phyloP scores from a whole-genome alignment of 1,140 invertebrate species.

The Calephelis nemesis region DNA sequence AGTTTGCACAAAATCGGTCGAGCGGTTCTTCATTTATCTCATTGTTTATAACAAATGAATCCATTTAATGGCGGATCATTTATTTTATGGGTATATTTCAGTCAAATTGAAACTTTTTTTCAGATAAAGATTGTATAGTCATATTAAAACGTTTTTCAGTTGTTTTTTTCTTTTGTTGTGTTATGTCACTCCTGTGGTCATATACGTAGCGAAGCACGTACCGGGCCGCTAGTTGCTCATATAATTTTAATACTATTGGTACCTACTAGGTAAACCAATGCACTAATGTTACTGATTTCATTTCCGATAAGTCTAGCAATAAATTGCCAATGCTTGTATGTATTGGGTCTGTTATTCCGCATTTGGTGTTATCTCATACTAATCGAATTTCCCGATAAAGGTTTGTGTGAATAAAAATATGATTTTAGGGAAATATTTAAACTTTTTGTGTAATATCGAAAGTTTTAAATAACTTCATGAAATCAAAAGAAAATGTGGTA shows the following conservation, averaged over 20 bases:
- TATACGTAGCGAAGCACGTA: no score
- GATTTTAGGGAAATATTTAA: conserved; percentile 8
- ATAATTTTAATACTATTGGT: not conserved
- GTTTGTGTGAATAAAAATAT: conserved; percentile 3
- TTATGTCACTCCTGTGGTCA: no score
- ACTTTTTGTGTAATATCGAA: not conserved
- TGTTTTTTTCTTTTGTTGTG: no score
- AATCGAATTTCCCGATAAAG: conserved; percentile 4
- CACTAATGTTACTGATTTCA: conserved; percentile 13
- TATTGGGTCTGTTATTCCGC: conserved; percentile 10
- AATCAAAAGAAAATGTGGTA: no score
- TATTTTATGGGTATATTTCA: no score
- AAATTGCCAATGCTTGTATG: conserved; percentile 22
- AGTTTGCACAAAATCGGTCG: no score
- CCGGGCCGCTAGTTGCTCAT: not conserved
- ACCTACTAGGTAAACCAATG: conserved; percentile 7
- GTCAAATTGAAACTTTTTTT: no score
- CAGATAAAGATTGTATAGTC: no score
- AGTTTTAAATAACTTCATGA: not conserved
- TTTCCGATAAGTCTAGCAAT: conserved; percentile 19
- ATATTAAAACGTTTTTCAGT: no score
- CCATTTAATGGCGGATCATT: no score
- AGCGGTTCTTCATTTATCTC: no score
- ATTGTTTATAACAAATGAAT: no score
- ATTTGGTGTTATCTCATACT: conserved; percentile 22